These are phyloP conservation scores for Sardinella longiceps DNA, from an alignment of 2,797 vertebrate genomes.

Conservation along the genomic window DNA sequence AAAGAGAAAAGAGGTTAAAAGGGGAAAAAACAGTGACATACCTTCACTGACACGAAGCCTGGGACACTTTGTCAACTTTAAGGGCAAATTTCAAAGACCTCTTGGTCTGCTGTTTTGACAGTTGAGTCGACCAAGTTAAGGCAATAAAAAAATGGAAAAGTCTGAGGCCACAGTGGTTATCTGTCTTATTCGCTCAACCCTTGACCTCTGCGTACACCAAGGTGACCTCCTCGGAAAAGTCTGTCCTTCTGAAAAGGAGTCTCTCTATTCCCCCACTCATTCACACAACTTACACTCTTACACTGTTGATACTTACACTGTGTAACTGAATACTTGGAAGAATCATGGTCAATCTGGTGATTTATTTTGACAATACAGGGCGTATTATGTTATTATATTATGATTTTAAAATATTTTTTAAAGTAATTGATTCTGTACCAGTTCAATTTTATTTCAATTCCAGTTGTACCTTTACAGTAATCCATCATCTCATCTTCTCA, in stretches of 20 bases:
- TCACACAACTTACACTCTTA: not conserved
- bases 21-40: constrained; percentile 45
- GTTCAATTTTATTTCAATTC: not conserved
- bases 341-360: not conserved
- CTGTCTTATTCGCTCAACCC: not conserved
- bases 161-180: constrained; percentile 19
- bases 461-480: not conserved
- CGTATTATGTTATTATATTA: not conserved
- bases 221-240: constrained; percentile 6
- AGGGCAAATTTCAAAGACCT: constrained; percentile 27
- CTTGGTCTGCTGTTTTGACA: constrained; percentile 15
- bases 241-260: not conserved
- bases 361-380: not conserved
- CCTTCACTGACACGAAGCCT: constrained; percentile 46
- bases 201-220: constrained; percentile 6
- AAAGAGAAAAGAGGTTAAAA: constrained; percentile 45
- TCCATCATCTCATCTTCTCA: not conserved
- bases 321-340: not conserved
- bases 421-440: not conserved
- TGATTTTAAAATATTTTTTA: not conserved
- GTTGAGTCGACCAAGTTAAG: constrained; percentile 6
- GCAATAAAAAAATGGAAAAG: not conserved
- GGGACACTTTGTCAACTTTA: constrained; percentile 39
- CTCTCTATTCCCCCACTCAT: not conserved
- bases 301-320: not conserved